Percentiles rank a stretch among this genome's conserved stretches.
phyloP scores from a whole-genome alignment of 2,113 vertebrate genomes.

The Octodon degus region DNA sequence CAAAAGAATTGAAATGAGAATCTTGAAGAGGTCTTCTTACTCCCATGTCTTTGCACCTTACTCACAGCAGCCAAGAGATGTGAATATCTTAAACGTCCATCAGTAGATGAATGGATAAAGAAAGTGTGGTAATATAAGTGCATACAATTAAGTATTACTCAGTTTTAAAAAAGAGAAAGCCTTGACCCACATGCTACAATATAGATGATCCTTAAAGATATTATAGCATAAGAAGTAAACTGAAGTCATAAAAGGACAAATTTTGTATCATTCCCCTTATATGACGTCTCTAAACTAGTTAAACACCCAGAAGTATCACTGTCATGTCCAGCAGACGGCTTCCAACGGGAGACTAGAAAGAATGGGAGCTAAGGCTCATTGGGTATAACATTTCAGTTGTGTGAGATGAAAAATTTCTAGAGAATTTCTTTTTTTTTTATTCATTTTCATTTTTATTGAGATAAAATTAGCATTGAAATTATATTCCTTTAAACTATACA shows the following conservation, averaged over 20 bases:
- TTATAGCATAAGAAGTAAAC: not conserved
- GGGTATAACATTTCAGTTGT: not conserved
- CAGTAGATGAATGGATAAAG: not conserved
- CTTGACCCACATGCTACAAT: not conserved
- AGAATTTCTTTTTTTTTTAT: too few species aligned
- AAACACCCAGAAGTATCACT: not conserved
- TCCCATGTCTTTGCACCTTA: not conserved
- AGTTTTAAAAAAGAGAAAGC: not conserved
- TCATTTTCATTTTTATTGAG: too few species aligned
- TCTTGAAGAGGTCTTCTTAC: not conserved
- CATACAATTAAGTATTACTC: not conserved
- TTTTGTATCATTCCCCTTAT: not conserved
- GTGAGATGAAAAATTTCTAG: not conserved
- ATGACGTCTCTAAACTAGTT: not conserved
- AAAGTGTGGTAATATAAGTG: not conserved
- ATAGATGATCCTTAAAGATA: not conserved
- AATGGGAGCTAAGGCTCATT: not conserved
- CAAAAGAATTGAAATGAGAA: not conserved
- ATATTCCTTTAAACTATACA: too few species aligned
- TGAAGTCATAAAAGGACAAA: not conserved
- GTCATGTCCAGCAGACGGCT: not conserved
- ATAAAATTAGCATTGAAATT: too few species aligned
- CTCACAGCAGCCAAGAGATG: not conserved
- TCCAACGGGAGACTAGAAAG: not conserved
- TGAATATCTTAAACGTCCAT: not conserved